These are phyloP conservation scores for Ammodytes marinus DNA, from an alignment of 2,113 vertebrate species.

Conservation along the genomic window DNA sequence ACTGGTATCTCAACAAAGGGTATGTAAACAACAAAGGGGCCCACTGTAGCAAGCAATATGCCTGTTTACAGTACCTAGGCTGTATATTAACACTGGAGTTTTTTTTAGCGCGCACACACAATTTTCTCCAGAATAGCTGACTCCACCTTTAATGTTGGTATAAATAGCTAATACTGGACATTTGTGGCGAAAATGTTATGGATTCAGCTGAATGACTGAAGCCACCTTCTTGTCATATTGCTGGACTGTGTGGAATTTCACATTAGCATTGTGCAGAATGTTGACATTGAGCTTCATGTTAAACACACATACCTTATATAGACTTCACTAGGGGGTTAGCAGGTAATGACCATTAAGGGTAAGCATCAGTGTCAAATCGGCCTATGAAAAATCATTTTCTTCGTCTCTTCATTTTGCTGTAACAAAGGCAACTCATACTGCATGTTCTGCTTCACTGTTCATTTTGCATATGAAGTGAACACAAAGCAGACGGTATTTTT, in stretches of 20 bases:
- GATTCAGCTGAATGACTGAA: neutral
- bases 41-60: too few species aligned
- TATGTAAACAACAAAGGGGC: too few species aligned
- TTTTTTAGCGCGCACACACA: too few species aligned
- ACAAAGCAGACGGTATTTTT: constrained; percentile 7
- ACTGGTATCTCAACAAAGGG: too few species aligned
- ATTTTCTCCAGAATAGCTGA: too few species aligned
- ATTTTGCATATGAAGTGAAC: constrained; percentile 7
- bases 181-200: neutral
- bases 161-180: too few species aligned
- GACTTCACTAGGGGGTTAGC: neutral
- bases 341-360: neutral
- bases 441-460: neutral
- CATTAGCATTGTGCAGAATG: neutral
- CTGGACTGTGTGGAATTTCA: neutral
- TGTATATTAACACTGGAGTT: too few species aligned
- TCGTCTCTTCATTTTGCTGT: neutral
- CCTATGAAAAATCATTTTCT: too few species aligned
- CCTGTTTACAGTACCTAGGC: too few species aligned
- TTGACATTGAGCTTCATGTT: neutral
- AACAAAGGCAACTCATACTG: neutral
- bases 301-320: neutral
- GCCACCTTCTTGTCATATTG: neutral
- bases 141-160: neutral
- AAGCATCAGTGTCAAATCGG: too few species aligned